phyloP scores from a whole-genome alignment of 2,113 vertebrate species.

The Synodontis membranacea region DNA sequence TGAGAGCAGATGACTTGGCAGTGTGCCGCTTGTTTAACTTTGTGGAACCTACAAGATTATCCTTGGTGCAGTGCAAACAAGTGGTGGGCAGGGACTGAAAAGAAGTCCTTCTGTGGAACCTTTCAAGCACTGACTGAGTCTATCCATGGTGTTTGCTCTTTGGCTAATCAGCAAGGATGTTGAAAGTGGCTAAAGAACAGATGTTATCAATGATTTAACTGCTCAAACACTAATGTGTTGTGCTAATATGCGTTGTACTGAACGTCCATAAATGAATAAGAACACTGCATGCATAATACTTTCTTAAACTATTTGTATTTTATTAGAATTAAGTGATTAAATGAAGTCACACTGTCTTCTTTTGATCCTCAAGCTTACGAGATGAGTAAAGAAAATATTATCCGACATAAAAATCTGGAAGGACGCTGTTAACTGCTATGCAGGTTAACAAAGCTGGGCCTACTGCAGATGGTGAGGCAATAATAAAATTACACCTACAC shows the following conservation, averaged over 20 bases:
- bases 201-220: constrained; percentile 30
- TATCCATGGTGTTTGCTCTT: constrained; percentile 57
- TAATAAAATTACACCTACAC: constrained; percentile 20
- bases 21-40: constrained; percentile 72
- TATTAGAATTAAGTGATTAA: not conserved
- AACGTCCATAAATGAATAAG: not conserved
- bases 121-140: constrained; percentile 50
- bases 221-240: not conserved
- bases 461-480: not conserved
- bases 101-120: constrained; percentile 46
- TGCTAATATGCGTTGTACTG: not conserved
- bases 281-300: not conserved
- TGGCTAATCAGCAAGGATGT: constrained; percentile 25
- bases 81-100: constrained; percentile 42
- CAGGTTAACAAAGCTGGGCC: not conserved
- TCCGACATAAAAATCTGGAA: not conserved
- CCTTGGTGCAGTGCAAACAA: constrained; percentile 70
- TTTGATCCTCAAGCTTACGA: constrained; percentile 30
- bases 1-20: constrained; percentile 69
- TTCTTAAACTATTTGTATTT: not conserved
- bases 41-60: constrained; percentile 73
- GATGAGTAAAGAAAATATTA: constrained; percentile 25
- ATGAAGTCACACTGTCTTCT: not conserved
- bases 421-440: not conserved
- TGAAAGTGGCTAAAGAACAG: constrained; percentile 33